Base-by-base conservation (phyloP, 2,113 vertebrate genomes). In the Spermophilus dauricus region DNA sequence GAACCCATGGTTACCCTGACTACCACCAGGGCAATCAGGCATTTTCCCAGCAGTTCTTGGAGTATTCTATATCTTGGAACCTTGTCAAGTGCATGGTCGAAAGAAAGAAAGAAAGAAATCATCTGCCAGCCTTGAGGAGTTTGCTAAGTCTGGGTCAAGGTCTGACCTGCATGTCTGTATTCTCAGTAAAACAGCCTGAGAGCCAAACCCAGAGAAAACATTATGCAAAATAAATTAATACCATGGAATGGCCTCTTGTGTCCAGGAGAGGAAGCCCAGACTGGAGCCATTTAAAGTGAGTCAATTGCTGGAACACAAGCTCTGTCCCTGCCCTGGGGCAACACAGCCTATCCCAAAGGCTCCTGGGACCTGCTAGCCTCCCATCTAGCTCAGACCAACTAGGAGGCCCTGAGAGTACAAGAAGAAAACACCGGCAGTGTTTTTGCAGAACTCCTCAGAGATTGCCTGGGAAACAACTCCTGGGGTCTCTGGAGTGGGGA, bases 151-250 rank as follows among this genome's bases (percentile, higher is more conserved):
- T 65, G 3, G 39, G 34, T 28, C 30, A 28, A 89, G 77, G 56
- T 72, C 72, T 78, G 81, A 56, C 0, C 5, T 26, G 61, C 34
- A 2, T 34, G 70, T 26, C 26, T 92, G 26, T 53, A 72, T 91
- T 78, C 85, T 96, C 48, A 12, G 82, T 65, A 72, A 82, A 65
- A 69, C 9, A 76, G 51, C 80, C 83, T 42, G 9, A 77, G 32
- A 95, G 20, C 45, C 13, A 51, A 80, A 37, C 45, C 4, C 45
- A 82, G 24, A 13, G 95, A 86, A 45, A 94, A 76, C 56, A 61
- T 56, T n/a, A 65, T 69, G 37, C 85, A 91, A 53, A 82, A 34
- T 76, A 96, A 83, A 91, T 91, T 4, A 67, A 84, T 56, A 61
- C n/a, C 65, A 63, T 11, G 11, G 84, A 56, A 61, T 39, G 30